Base-by-base conservation (phyloP, 2,888 invertebrate genomes). In the Glaucopsyche alexis region DNA sequence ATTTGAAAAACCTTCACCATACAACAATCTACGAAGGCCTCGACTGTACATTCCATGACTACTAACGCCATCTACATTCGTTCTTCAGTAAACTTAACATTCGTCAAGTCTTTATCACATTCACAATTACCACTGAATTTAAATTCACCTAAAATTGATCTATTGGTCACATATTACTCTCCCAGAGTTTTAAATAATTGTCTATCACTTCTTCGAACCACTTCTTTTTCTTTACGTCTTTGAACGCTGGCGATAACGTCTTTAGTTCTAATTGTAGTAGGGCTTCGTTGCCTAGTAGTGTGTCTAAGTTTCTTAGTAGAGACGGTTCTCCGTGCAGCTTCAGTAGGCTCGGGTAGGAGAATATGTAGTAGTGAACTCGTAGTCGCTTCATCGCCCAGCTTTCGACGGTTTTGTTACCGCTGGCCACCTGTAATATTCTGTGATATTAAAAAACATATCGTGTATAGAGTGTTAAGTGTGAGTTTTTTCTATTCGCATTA, bases 121-220 rank as follows among this genome's bases (percentile, higher is more conserved):
- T 45, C 66, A 45, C 72, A 67, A 29, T 29, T 29, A 45, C 72
- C 72, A 72, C 55, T 55, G 29, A 3, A 38, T n/a, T 9, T 72
- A 55, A 72, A 69, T 72, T 72, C 67, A 72, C 74, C 75, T 78
- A 78, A 76, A 6, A 77, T 74, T 77, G 72, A 67, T 72, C 75
- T 76, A 76, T 73, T 80, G 76, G 87, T 95, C 94, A 96, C 95
- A 97, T 96, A 88, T 98, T 98, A 82, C 96, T 96, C 89, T 98
- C 97, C 97, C 97, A 97, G 77, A 98, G 91, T 89, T 97, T 97
- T 88, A 97, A 94, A 90, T 96, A 96, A 94, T 98, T 98, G 90
- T 97, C 97, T 85, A 98, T 94, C 74, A 97, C 96, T 92, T 97
- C 97, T 79, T 96, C 95, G 85, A 97, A 98, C 97, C 97, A 98